phyloP scores from a whole-genome alignment of 2,113 vertebrate genomes.

The Oreochromis aureus region DNA sequence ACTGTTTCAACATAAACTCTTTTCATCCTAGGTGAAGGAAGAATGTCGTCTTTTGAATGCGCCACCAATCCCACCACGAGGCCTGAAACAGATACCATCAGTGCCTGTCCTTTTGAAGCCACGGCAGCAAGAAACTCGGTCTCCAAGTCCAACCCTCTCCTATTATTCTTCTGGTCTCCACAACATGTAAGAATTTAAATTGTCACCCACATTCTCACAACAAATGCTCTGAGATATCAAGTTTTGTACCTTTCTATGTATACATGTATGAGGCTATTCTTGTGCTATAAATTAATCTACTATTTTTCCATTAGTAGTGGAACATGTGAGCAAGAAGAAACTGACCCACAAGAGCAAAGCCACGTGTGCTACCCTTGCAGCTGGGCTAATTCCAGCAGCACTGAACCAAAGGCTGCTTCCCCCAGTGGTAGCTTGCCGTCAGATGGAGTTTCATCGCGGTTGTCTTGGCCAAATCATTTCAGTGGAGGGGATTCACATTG shows the following conservation, averaged over 20 bases:
- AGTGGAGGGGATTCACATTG: constrained; percentile 76
- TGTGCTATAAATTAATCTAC: neutral
- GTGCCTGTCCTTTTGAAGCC: constrained; percentile 79
- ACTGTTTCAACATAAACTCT: neutral
- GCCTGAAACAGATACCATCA: constrained; percentile 82
- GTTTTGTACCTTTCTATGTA: neutral
- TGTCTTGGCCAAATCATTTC: constrained; percentile 93
- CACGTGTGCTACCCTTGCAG: constrained; percentile 84
- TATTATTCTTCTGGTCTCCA: constrained; percentile 98
- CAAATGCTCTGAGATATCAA: neutral
- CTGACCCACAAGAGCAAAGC: constrained; percentile 70
- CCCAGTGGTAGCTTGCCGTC: constrained; percentile 68
- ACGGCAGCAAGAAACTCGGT: constrained; percentile 84
- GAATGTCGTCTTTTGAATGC: constrained; percentile 96
- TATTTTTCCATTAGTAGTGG: constrained; percentile 56
- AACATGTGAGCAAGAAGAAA: constrained; percentile 73
- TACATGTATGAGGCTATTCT: neutral
- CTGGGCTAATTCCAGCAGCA: constrained; percentile 67
- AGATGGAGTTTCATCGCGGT: constrained; percentile 75
- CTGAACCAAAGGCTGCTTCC: constrained; percentile 64
- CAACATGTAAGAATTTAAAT: constrained; percentile 82
- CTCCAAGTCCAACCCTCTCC: constrained; percentile 94
- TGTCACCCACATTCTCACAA: neutral
- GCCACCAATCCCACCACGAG: constrained; percentile 91
- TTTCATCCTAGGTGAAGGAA: constrained; percentile 84